phyloP scores from a whole-genome alignment of 1,140 invertebrate genomes.

The Drosophila tropicalis region DNA sequence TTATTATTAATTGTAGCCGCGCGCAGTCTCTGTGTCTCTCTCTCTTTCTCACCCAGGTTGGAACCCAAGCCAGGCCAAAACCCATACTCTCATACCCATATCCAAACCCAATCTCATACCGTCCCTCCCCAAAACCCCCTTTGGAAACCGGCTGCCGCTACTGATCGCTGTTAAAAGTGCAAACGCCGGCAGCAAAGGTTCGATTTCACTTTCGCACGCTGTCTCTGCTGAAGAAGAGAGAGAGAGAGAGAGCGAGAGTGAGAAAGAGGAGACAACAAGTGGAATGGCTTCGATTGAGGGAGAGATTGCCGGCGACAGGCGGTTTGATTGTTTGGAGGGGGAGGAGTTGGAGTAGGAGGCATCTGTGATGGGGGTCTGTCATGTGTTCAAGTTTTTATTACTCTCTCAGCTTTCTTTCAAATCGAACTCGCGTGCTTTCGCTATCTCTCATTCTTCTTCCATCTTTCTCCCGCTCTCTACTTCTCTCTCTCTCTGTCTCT shows the following conservation, averaged over 20 bases:
- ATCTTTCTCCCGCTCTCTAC: neutral
- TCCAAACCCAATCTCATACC: conserved; percentile 20
- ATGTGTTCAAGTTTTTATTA: conserved; percentile 49
- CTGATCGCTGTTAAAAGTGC: conserved; percentile 54
- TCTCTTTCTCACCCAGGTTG: conserved; percentile 9
- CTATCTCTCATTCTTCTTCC: conserved; percentile 35
- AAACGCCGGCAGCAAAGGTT: conserved; percentile 79
- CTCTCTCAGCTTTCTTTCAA: conserved; percentile 71
- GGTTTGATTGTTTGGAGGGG: too few species aligned
- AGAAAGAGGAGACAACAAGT: conserved; percentile 33
- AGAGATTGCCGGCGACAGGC: conserved; percentile 1
- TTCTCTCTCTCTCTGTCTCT: neutral
- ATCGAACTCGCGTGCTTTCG: conserved; percentile 36
- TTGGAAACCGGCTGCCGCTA: conserved; percentile 67
- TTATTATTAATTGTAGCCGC: conserved; percentile 59
- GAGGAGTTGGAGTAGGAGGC: too few species aligned
- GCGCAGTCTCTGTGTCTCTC: conserved; percentile 33
- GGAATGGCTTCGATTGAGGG: conserved; percentile 22
- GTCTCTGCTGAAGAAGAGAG: conserved; percentile 39
- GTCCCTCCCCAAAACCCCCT: conserved; percentile 37
- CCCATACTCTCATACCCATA: conserved; percentile 15
- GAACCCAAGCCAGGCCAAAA: conserved; percentile 22
- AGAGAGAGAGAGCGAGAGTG: conserved; percentile 15
- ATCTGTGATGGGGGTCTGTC: conserved; percentile 36
- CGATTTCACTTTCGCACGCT: conserved; percentile 81